These are phyloP conservation scores for Toxonevra muliebris DNA, from an alignment of 2,888 invertebrate genomes.

Conservation along the genomic window DNA sequence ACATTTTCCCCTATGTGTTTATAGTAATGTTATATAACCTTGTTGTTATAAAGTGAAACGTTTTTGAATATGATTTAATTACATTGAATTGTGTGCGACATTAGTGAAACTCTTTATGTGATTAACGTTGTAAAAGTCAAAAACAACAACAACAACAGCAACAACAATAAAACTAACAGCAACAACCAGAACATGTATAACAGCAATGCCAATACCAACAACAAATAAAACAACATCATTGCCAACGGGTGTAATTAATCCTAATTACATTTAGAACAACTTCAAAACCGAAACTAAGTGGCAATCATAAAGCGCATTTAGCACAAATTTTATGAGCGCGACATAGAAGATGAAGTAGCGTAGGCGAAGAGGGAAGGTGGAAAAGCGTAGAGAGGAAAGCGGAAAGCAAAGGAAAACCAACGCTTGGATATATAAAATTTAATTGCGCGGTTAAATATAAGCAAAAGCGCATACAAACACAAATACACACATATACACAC, in stretches of 20 bases:
- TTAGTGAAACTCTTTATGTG: too few relatives aligned
- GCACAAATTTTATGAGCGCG: background rate
- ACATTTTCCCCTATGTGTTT: too few relatives aligned
- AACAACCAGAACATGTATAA: too few relatives aligned
- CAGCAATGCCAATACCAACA: too few relatives aligned
- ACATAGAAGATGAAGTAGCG: background rate
- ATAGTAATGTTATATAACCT: too few relatives aligned
- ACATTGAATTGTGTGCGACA: too few relatives aligned
- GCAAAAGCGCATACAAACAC: background rate
- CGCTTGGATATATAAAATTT: constrained; percentile 5
- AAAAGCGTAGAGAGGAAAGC: background rate
- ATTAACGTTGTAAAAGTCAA: too few relatives aligned
- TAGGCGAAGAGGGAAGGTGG: background rate
- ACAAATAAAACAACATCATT: background rate
- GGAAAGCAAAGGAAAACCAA: background rate
- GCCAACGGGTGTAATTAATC: constrained; percentile 10
- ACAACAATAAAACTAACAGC: too few relatives aligned
- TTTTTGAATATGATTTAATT: too few relatives aligned
- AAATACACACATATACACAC: constrained; percentile 15
- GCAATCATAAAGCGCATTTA: constrained; percentile 12
- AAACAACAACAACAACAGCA: too few relatives aligned
- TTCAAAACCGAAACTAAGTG: background rate
- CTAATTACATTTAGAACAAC: constrained; percentile 15
- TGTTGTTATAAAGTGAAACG: too few relatives aligned
- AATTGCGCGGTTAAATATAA: constrained; percentile 17